Conservation (phyloP, 1,140 invertebrate species). For the Temnothorax curvispinosus region DNA sequence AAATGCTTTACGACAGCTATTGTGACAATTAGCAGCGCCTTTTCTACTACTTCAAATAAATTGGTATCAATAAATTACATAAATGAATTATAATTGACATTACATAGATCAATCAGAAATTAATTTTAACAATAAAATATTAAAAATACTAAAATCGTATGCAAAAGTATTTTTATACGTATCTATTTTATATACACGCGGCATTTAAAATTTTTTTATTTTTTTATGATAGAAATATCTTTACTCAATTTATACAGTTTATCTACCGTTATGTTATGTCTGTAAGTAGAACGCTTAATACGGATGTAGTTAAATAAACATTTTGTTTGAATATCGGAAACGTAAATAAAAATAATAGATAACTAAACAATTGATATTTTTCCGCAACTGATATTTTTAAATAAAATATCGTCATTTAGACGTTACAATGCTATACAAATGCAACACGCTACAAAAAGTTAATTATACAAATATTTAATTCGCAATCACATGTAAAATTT, state of each 20-base stretch:
- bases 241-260: background rate
- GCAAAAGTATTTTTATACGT: background rate
- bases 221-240: background rate
- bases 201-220: background rate
- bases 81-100: background rate
- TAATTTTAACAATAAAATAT: constrained; percentile 5
- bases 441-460: too few species aligned
- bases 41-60: background rate
- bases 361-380: background rate
- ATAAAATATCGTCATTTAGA: background rate
- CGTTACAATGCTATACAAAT: background rate
- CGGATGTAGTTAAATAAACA: background rate
- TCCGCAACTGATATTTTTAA: too few species aligned
- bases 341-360: background rate
- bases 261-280: background rate
- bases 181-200: background rate
- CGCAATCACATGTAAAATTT: background rate
- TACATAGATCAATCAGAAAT: background rate
- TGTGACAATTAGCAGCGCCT: background rate
- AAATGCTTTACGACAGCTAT: background rate
- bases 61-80: too few species aligned
- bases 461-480: background rate
- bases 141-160: background rate
- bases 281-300: background rate
- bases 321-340: background rate